A percentile compares a stretch with the other conserved stretches of the same genome.
Conservation (phyloP, 2,797 vertebrate species). For the Cossypha heuglini region DNA sequence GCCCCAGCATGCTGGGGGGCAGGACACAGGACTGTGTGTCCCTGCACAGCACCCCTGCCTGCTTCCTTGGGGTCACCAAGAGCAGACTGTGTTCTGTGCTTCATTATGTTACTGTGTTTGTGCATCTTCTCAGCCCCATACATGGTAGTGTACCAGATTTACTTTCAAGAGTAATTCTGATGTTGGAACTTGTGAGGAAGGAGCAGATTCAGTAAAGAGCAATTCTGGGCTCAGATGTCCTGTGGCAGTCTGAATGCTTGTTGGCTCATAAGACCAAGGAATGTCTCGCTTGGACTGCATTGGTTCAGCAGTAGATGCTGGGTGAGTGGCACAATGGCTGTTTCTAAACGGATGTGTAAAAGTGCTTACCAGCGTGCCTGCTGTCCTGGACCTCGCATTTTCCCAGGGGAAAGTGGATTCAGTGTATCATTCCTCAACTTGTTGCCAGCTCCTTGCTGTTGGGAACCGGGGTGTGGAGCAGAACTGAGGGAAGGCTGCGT, state of each 20-base stretch:
- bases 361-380: rapidly evolving
- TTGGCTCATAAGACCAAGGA: not conserved
- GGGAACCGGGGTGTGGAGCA: rapidly evolving
- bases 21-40: not conserved
- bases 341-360: not conserved
- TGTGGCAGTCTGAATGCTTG: not conserved
- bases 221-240: not conserved
- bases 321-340: not conserved
- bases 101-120: not conserved
- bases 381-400: not conserved
- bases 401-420: not conserved
- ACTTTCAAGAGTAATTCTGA: not conserved
- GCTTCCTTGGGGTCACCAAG: not conserved
- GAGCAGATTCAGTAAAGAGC: not conserved
- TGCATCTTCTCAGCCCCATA: not conserved
- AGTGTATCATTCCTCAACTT: not conserved
- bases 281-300: rapidly evolving
- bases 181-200: not conserved
- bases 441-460: not conserved
- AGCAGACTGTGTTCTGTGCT: not conserved
- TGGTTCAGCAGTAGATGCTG: not conserved
- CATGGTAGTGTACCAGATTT: not conserved
- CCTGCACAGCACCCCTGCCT: not conserved
- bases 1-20: rapidly evolving
- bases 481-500: rapidly evolving